A percentile compares a stretch with the other conserved stretches of the same genome.
Evolutionary conservation across 1,140 invertebrate species (phyloP).

Genomic region (Neodiprion pinetum): DNA sequence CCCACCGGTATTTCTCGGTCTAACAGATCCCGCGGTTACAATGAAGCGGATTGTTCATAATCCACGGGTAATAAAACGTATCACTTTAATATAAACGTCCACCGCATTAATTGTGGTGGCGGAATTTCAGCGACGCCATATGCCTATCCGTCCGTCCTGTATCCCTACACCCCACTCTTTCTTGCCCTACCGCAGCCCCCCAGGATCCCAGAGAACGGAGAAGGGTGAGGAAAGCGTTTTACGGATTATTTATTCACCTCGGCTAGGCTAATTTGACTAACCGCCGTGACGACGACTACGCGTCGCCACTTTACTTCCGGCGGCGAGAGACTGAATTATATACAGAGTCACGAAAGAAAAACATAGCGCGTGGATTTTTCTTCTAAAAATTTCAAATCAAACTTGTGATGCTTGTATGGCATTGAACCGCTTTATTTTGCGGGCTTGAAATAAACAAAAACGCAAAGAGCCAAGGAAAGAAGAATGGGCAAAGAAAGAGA

Average conservation of each 20-base stretch:
- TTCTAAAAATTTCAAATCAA: background rate
- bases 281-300: slow-evolving; percentile 37
- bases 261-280: slow-evolving; percentile 49
- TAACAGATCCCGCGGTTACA: no score
- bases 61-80: no score
- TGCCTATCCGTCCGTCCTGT: slow-evolving; percentile 47
- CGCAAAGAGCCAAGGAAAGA: no score
- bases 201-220: background rate
- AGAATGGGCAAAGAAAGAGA: no score
- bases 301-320: slow-evolving; percentile 4
- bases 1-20: no score
- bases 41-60: no score
- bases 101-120: slow-evolving; percentile 9
- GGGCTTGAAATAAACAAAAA: no score
- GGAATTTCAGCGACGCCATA: slow-evolving; percentile 45
- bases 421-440: no score
- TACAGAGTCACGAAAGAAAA: background rate
- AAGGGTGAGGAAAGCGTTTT: slow-evolving; percentile 22
- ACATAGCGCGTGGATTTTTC: slow-evolving; percentile 23
- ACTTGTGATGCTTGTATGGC: no score
- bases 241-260: slow-evolving; percentile 52
- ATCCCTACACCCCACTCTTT: no score
- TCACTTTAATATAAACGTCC: no score
- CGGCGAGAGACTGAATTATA: background rate
- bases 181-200: no score